Evolutionary conservation across 2,888 invertebrate species (phyloP).

Genomic region (Rhyacophila evoluta): DNA sequence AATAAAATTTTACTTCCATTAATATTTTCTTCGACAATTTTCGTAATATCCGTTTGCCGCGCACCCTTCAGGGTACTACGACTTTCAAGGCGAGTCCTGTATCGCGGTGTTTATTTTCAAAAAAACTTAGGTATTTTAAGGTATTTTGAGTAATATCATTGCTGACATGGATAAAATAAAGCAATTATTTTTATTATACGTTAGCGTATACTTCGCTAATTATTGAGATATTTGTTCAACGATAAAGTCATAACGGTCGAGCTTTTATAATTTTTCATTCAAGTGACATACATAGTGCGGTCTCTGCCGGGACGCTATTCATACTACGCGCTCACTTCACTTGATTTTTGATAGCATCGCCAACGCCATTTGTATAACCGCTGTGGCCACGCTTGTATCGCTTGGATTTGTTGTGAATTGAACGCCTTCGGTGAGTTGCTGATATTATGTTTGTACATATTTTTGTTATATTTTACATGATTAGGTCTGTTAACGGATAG

Average conservation of each 20-base stretch:
- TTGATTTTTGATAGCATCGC: slow-evolving; percentile 32
- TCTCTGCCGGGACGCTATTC: slow-evolving; percentile 50
- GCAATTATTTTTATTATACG: not conserved
- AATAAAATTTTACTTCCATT: not conserved
- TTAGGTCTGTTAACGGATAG: not conserved
- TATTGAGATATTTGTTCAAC: too few species aligned
- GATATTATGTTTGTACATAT: slow-evolving; percentile 31
- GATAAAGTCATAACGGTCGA: not conserved
- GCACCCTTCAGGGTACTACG: not conserved
- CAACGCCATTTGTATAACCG: slow-evolving; percentile 45
- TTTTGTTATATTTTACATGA: slow-evolving; percentile 19
- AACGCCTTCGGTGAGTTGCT: slow-evolving; percentile 40
- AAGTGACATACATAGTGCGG: slow-evolving; percentile 38
- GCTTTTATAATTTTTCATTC: slow-evolving; percentile 36
- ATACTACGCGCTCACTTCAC: slow-evolving; percentile 28
- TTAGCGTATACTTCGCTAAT: not conserved
- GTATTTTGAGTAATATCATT: not conserved
- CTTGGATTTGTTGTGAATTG: slow-evolving; percentile 33
- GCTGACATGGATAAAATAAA: not conserved
- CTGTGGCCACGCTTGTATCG: slow-evolving; percentile 36
- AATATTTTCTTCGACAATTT: not conserved
- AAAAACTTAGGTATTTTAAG: not conserved
- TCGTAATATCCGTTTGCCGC: slow-evolving; percentile 19
- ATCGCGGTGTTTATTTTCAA: not conserved
- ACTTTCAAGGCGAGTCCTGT: not conserved